A percentile compares a stretch with the other conserved stretches of the same genome.
These are phyloP conservation scores for Thermophis baileyi DNA, from an alignment of 2,113 vertebrate genomes.

Conservation along the genomic window DNA sequence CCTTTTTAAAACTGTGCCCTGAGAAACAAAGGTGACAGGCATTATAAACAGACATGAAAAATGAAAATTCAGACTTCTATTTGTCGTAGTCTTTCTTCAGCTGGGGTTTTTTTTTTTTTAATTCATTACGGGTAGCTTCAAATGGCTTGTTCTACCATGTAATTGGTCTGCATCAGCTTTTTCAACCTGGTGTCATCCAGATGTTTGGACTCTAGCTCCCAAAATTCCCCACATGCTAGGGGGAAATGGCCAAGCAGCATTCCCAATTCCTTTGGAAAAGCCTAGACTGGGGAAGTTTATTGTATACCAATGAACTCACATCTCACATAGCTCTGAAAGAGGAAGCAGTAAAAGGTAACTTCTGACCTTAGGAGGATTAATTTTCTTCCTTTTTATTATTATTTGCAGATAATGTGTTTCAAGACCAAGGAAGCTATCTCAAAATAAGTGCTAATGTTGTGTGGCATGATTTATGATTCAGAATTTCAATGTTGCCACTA, in stretches of 20 bases:
- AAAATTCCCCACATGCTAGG: not conserved
- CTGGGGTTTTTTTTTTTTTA: not conserved
- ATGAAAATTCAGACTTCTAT: conserved; percentile 56
- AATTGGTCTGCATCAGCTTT: not conserved
- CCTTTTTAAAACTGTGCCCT: conserved; percentile 73
- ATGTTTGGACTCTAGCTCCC: not conserved
- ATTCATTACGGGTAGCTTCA: not conserved
- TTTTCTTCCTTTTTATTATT: conserved; percentile 18
- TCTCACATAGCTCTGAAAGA: not conserved
- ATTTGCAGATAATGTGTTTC: conserved; percentile 6
- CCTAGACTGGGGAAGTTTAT: conserved; percentile 3
- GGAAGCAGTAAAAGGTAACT: conserved; percentile 15
- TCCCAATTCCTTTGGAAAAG: not conserved
- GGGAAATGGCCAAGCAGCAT: not conserved
- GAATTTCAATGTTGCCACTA: conserved; percentile 15
- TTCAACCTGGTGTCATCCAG: not conserved
- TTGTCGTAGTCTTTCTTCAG: conserved; percentile 43
- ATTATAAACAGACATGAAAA: conserved; percentile 79
- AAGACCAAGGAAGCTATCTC: conserved; percentile 6
- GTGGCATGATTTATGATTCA: conserved; percentile 1
- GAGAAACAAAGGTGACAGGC: conserved; percentile 76
- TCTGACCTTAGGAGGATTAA: conserved; percentile 22
- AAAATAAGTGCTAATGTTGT: conserved; percentile 1
- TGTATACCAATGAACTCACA: conserved; percentile 37
- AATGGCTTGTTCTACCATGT: conserved; percentile 18